phyloP scores from a whole-genome alignment of 2,888 invertebrate species.

The Phrixothrix hirtus region DNA sequence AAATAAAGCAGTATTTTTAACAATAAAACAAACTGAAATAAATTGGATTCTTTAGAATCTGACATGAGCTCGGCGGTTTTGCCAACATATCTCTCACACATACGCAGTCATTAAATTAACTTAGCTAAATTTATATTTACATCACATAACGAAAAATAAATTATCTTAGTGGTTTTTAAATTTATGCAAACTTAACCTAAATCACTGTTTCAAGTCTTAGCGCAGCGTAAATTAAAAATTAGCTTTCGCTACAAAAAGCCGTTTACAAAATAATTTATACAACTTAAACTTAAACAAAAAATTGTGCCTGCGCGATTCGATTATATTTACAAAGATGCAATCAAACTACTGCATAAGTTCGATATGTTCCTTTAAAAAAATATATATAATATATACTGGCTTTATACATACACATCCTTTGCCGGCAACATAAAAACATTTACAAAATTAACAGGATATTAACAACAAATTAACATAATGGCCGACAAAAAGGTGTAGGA shows the following conservation, averaged over 20 bases:
- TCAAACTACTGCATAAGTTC: slow-evolving; percentile 36
- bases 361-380: slow-evolving; percentile 34
- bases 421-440: slow-evolving; percentile 33
- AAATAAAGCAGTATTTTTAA: slow-evolving; percentile 26
- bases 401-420: slow-evolving; percentile 37
- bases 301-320: slow-evolving; percentile 33
- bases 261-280: slow-evolving; percentile 46
- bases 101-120: slow-evolving; percentile 43
- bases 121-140: slow-evolving; percentile 49
- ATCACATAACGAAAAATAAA: slow-evolving; percentile 52
- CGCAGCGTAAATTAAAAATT: slow-evolving; percentile 45
- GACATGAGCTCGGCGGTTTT: slow-evolving; percentile 16
- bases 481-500: slow-evolving; percentile 32
- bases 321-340: slow-evolving; percentile 56
- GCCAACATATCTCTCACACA: slow-evolving; percentile 47
- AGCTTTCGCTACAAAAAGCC: slow-evolving; percentile 39
- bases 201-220: slow-evolving; percentile 55
- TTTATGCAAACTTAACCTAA: slow-evolving; percentile 51
- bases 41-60: slow-evolving; percentile 10
- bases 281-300: slow-evolving; percentile 25
- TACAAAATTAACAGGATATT: slow-evolving; percentile 35
- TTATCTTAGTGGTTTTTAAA: slow-evolving; percentile 37
- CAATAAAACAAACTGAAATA: slow-evolving; percentile 24
- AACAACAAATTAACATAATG: slow-evolving; percentile 35
- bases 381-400: slow-evolving; percentile 37